Conservation (phyloP, 2,797 vertebrate genomes). For the Anabacerthia variegaticeps region DNA sequence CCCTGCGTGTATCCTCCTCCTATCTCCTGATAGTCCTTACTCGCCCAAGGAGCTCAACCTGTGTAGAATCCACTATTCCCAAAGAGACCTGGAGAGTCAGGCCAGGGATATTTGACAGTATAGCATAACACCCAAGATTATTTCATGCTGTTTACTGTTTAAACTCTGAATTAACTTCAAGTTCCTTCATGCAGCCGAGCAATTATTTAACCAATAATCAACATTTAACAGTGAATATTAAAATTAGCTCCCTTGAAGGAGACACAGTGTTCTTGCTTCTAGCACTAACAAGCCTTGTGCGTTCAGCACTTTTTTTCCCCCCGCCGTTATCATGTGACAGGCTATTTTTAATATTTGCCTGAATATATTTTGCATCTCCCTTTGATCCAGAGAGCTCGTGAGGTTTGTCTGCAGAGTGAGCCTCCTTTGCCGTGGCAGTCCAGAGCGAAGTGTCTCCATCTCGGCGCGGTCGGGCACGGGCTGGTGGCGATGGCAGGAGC, state of each 20-base stretch:
- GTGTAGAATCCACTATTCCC: not conserved
- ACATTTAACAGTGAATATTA: slow-evolving; percentile 27
- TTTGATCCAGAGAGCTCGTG: slow-evolving; percentile 5
- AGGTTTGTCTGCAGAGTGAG: not conserved
- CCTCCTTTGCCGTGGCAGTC: not conserved
- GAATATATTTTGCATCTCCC: slow-evolving; percentile 18
- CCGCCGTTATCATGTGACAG: not conserved
- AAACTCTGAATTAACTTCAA: not conserved
- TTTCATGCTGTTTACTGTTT: not conserved
- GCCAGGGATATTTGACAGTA: not conserved
- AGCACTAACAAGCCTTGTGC: slow-evolving; percentile 7
- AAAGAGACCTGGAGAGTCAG: not conserved
- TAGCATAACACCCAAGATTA: not conserved
- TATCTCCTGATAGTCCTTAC: not conserved
- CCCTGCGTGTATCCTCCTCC: not conserved
- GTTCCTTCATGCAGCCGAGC: not conserved
- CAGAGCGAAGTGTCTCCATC: not conserved
- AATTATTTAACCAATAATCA: slow-evolving; percentile 56
- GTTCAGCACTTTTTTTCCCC: slow-evolving; percentile 31
- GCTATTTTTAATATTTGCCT: slow-evolving; percentile 68
- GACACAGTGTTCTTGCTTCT: slow-evolving; percentile 24
- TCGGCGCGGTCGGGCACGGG: not conserved
- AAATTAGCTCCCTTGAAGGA: slow-evolving; percentile 7
- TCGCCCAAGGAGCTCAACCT: not conserved
- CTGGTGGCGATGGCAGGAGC: not conserved